phyloP scores from a whole-genome alignment of 2,113 vertebrate species.

The Dascyllus trimaculatus region DNA sequence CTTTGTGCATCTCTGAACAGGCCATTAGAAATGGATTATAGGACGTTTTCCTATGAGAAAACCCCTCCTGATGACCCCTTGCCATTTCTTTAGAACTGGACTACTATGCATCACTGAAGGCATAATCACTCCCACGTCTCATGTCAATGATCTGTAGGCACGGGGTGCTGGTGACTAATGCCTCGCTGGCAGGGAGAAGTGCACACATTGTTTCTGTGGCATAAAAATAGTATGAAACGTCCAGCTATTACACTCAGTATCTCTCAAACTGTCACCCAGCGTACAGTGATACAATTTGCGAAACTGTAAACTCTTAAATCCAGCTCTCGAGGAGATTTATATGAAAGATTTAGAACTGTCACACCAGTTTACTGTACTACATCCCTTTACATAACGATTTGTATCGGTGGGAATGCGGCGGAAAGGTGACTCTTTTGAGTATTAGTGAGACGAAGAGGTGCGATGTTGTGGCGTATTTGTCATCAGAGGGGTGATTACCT shows the following conservation, averaged over 20 bases:
- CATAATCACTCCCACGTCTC: slow-evolving; percentile 51
- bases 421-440: neutral
- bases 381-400: neutral
- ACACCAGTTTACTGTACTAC: neutral
- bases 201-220: slow-evolving; percentile 15
- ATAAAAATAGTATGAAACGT: slow-evolving; percentile 43
- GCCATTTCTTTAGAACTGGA: slow-evolving; percentile 57
- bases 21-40: slow-evolving; percentile 80
- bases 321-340: slow-evolving; percentile 3
- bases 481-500: slow-evolving; percentile 70
- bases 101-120: slow-evolving; percentile 54
- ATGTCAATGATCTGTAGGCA: slow-evolving; percentile 46
- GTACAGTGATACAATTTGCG: slow-evolving; percentile 15
- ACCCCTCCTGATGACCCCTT: slow-evolving; percentile 54
- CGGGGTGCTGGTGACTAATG: slow-evolving; percentile 40
- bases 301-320: slow-evolving; percentile 2
- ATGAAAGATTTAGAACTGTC: slow-evolving; percentile 10
- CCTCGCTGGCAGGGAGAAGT: slow-evolving; percentile 12
- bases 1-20: slow-evolving; percentile 64
- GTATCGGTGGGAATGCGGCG: neutral
- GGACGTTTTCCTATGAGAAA: slow-evolving; percentile 62
- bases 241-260: slow-evolving; percentile 10
- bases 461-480: slow-evolving; percentile 28
- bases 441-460: neutral
- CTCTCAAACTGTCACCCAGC: slow-evolving; percentile 5